A percentile compares a stretch with the other conserved stretches of the same genome.
Conservation (phyloP, 2,797 vertebrate species). For the Anguilla pacifica region DNA sequence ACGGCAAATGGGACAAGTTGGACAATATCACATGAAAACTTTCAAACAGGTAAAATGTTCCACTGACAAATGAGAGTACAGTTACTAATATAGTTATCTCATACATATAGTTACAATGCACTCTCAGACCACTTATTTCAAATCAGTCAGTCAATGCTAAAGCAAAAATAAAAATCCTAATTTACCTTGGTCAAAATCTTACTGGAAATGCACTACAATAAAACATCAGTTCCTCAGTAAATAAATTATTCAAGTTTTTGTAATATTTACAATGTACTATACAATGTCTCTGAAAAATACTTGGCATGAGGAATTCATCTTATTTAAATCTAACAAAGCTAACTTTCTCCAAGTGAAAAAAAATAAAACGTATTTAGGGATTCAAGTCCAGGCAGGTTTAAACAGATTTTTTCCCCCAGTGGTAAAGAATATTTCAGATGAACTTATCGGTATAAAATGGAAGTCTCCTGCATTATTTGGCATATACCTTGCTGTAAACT, state of each 20-base stretch:
- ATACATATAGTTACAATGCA: not conserved
- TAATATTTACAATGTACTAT: not conserved
- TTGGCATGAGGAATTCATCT: conserved; percentile 6
- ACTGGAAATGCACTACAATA: not conserved
- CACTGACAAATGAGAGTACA: not conserved
- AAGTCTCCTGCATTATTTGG: not conserved
- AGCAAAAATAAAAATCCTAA: not conserved
- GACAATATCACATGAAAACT: not conserved
- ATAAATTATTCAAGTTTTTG: conserved; percentile 24
- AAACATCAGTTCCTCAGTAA: not conserved
- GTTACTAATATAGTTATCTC: not conserved
- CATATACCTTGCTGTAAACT: not conserved
- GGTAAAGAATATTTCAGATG: not conserved
- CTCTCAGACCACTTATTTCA: not conserved
- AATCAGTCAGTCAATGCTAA: not conserved
- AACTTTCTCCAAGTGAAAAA: not conserved
- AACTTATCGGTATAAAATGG: not conserved
- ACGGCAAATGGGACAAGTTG: not conserved
- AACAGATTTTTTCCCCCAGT: not conserved
- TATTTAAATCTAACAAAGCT: not conserved
- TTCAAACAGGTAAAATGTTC: not conserved
- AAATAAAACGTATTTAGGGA: no score
- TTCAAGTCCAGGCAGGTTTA: not conserved
- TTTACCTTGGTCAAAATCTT: not conserved
- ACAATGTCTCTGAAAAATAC: not conserved